A percentile compares a stretch with the other conserved stretches of the same genome.
phyloP scores from a whole-genome alignment of 1,140 invertebrate genomes.

The Scaptodrosophila lebanonensis region DNA sequence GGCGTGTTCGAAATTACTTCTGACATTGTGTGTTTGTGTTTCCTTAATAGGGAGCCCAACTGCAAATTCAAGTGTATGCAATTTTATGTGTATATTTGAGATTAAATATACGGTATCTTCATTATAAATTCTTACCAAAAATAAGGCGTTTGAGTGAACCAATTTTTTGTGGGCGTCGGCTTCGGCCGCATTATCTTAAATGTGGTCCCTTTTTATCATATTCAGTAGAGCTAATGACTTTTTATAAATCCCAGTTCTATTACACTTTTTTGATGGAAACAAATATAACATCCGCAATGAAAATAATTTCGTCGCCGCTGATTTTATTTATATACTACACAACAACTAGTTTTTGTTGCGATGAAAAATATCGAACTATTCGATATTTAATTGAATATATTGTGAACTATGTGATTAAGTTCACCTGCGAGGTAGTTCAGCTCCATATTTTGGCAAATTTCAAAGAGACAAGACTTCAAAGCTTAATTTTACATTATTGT shows the following conservation, averaged over 20 bases:
- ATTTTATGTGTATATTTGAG: not conserved
- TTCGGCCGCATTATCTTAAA: constrained; percentile 54
- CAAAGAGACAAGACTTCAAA: too few species aligned
- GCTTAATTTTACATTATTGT: too few species aligned
- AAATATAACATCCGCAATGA: constrained; percentile 21
- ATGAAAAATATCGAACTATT: constrained; percentile 19
- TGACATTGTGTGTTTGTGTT: constrained; percentile 51
- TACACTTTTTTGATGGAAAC: constrained; percentile 32
- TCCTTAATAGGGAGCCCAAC: constrained; percentile 17
- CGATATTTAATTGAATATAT: constrained; percentile 11
- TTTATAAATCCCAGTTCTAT: constrained; percentile 11
- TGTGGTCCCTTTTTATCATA: constrained; percentile 39
- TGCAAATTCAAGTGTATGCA: constrained; percentile 15
- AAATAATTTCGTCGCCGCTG: constrained; percentile 41
- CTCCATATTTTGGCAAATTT: too few species aligned
- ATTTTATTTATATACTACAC: constrained; percentile 62
- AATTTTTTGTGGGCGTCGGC: constrained; percentile 48
- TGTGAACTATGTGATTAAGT: too few species aligned
- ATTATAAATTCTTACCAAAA: constrained; percentile 37
- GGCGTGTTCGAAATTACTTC: constrained; percentile 68
- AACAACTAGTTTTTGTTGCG: constrained; percentile 28
- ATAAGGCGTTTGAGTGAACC: constrained; percentile 17
- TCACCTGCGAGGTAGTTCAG: too few species aligned
- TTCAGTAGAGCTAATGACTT: constrained; percentile 24
- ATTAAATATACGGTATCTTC: too few species aligned